These are phyloP conservation scores for Melangyna quadrimaculata DNA, from an alignment of 2,888 invertebrate genomes.

Conservation along the genomic window DNA sequence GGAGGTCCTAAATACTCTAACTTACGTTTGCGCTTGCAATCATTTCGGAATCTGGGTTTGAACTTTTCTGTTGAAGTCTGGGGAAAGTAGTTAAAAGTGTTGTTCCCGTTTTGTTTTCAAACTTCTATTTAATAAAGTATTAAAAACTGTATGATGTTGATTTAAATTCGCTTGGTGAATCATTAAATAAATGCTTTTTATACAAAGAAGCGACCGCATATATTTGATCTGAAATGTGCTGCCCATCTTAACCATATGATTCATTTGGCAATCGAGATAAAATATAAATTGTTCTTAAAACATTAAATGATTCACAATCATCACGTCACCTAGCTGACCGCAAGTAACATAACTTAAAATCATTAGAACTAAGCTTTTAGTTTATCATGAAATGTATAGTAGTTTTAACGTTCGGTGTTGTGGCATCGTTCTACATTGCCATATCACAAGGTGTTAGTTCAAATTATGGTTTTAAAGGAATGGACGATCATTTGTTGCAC, in stretches of 20 bases:
- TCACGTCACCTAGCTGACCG: not conserved
- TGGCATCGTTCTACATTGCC: slow-evolving; percentile 45
- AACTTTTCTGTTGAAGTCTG: slow-evolving; percentile 6
- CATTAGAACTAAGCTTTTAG: slow-evolving; percentile 1
- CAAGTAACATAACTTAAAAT: not conserved
- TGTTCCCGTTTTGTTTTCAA: too few species aligned
- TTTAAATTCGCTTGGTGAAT: too few species aligned
- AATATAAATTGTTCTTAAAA: slow-evolving; percentile 22
- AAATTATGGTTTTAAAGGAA: slow-evolving; percentile 71
- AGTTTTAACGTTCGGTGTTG: slow-evolving; percentile 43
- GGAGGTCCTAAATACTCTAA: not conserved
- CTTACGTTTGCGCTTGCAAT: not conserved
- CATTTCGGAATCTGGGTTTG: not conserved
- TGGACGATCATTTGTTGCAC: slow-evolving; percentile 68
- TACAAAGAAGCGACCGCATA: too few species aligned
- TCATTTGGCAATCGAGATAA: slow-evolving; percentile 20
- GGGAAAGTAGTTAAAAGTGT: too few species aligned
- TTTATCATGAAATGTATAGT: slow-evolving; percentile 37
- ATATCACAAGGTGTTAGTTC: slow-evolving; percentile 67
- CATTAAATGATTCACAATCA: slow-evolving; percentile 5
- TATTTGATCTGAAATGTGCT: slow-evolving; percentile 13
- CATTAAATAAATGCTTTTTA: too few species aligned
- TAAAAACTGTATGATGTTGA: too few species aligned
- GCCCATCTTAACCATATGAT: not conserved
- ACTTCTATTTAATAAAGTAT: too few species aligned